Conservation (phyloP, 2,888 invertebrate genomes). For the Odontocolon sp. region DNA sequence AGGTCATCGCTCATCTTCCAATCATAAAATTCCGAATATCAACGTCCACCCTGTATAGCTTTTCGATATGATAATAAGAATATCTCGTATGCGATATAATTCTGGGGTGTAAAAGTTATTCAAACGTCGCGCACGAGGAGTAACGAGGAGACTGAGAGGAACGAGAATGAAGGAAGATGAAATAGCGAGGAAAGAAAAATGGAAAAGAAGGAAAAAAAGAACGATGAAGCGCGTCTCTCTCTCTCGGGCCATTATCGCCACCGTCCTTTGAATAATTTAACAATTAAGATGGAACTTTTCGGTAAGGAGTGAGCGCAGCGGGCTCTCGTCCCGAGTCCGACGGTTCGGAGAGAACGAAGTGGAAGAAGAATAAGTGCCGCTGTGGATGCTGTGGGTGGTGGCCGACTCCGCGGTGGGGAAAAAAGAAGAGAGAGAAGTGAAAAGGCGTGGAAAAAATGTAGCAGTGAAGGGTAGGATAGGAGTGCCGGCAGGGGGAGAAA, state of each 20-base stretch:
- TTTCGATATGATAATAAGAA: neutral
- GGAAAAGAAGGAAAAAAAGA: neutral
- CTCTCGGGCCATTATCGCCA: slow-evolving; percentile 66
- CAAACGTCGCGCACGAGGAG: slow-evolving; percentile 30
- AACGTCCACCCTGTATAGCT: neutral
- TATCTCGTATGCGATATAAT: too few species aligned
- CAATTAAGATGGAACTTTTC: slow-evolving; percentile 70
- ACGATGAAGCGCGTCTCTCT: slow-evolving; percentile 15
- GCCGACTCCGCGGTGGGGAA: slow-evolving; percentile 11
- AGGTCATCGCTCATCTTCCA: slow-evolving; percentile 38
- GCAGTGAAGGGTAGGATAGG: too few species aligned
- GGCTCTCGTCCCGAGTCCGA: slow-evolving; percentile 49
- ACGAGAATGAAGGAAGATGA: neutral
- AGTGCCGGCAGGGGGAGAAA: slow-evolving; percentile 36
- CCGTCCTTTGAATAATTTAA: slow-evolving; percentile 74
- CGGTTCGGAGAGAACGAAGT: slow-evolving; percentile 24
- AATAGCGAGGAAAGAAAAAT: slow-evolving; percentile 21
- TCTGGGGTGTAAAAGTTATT: slow-evolving; percentile 46
- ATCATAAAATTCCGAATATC: slow-evolving; percentile 27
- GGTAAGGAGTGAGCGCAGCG: slow-evolving; percentile 57
- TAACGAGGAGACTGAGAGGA: slow-evolving; percentile 21
- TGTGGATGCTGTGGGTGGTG: slow-evolving; percentile 30
- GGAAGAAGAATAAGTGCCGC: slow-evolving; percentile 55
- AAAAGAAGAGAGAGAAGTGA: slow-evolving; percentile 37
- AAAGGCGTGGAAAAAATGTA: slow-evolving; percentile 56